phyloP scores from a whole-genome alignment of 1,140 invertebrate genomes.

The Pantala flavescens region DNA sequence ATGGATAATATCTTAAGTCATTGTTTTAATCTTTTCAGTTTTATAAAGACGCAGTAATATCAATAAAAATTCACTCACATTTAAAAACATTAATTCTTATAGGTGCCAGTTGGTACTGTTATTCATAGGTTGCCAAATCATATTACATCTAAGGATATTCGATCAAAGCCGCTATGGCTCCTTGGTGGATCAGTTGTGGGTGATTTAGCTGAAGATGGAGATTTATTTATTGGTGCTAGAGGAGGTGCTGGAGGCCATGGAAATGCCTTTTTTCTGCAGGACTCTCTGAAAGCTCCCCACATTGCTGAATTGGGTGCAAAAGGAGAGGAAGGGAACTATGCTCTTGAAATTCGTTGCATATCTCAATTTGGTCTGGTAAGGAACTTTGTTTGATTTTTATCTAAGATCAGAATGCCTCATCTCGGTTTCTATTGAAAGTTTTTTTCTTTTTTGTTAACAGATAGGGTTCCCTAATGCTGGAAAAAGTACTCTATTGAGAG shows the following conservation, averaged over 20 bases:
- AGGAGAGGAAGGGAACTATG: conserved; percentile 65
- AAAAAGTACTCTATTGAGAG: conserved; percentile 86
- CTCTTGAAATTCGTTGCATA: conserved; percentile 81
- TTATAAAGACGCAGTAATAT: too few relatives aligned
- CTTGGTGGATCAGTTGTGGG: conserved; percentile 50
- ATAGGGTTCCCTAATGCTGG: conserved; percentile 95
- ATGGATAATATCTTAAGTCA: too few relatives aligned
- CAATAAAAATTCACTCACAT: too few relatives aligned
- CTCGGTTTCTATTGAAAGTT: background rate
- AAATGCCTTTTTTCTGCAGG: conserved; percentile 81
- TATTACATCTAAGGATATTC: background rate
- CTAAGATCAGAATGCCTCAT: too few relatives aligned
- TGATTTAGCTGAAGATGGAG: conserved; percentile 54
- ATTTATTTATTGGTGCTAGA: conserved; percentile 84
- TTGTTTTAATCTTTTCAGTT: too few relatives aligned
- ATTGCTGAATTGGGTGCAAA: conserved; percentile 78
- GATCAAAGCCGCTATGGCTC: background rate
- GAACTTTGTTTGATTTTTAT: conserved; percentile 18
- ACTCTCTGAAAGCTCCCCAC: conserved; percentile 68
- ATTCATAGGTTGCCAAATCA: conserved; percentile 44
- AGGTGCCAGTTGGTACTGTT: conserved; percentile 84
- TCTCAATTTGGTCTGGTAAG: conserved; percentile 83
- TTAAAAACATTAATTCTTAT: conserved; percentile 14
- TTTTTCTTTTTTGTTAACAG: conserved; percentile 34
- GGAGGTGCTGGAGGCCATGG: conserved; percentile 93